Evolutionary conservation across 2,888 invertebrate genomes (phyloP).

Genomic region (Venusia cambrica): DNA sequence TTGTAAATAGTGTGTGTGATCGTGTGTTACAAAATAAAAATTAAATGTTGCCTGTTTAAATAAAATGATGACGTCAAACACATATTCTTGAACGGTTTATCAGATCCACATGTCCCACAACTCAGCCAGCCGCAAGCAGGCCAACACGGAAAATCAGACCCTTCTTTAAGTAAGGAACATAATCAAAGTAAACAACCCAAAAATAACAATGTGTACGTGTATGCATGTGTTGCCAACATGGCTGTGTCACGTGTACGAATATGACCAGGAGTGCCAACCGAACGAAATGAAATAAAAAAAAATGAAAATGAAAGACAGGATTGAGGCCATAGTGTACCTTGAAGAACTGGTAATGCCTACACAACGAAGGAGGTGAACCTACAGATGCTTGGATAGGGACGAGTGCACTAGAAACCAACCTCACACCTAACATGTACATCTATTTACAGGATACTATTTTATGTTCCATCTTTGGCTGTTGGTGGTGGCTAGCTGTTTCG

Average conservation of each 20-base stretch:
- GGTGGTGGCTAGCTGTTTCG: slow-evolving; percentile 58
- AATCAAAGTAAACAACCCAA: slow-evolving; percentile 36
- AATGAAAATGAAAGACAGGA: slow-evolving; percentile 46
- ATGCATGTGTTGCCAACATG: slow-evolving; percentile 56
- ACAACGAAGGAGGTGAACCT: slow-evolving; percentile 61
- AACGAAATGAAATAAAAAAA: slow-evolving; percentile 43
- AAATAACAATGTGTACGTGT: slow-evolving; percentile 62
- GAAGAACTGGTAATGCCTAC: slow-evolving; percentile 61
- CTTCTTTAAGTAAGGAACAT: slow-evolving; percentile 44
- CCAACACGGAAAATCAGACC: slow-evolving; percentile 63
- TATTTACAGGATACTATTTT: slow-evolving; percentile 36
- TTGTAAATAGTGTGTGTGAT: too few species aligned
- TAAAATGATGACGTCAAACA: slow-evolving; percentile 46
- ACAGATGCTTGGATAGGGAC: slow-evolving; percentile 45
- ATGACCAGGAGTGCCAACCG: slow-evolving; percentile 68
- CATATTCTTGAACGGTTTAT: slow-evolving; percentile 1
- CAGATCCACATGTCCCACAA: slow-evolving; percentile 47
- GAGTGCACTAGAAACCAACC: slow-evolving; percentile 40
- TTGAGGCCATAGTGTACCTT: slow-evolving; percentile 60
- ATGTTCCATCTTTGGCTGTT: slow-evolving; percentile 58
- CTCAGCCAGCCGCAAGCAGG: slow-evolving; percentile 61
- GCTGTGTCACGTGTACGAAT: slow-evolving; percentile 72
- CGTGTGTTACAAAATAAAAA: too few species aligned
- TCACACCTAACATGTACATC: slow-evolving; percentile 37
- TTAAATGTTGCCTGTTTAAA: too few species aligned